These are phyloP conservation scores for Apis florea DNA, from an alignment of 1,140 invertebrate species.

Conservation along the genomic window DNA sequence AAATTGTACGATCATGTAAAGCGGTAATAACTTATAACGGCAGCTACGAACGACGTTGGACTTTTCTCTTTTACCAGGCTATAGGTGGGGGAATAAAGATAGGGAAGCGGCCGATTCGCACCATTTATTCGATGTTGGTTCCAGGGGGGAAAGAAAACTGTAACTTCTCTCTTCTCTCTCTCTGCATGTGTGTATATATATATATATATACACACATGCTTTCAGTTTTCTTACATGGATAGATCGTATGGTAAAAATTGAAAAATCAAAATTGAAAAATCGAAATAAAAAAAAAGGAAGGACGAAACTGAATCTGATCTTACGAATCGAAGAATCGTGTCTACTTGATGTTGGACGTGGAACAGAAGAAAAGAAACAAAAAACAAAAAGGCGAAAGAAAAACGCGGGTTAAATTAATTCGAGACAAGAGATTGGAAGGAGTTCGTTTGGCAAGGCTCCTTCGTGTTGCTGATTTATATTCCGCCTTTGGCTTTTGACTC, in stretches of 20 bases:
- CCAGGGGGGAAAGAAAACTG: neutral
- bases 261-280: too few species aligned
- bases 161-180: too few species aligned
- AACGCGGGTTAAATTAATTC: constrained; percentile 59
- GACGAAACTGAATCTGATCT: too few species aligned
- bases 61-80: neutral
- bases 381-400: too few species aligned
- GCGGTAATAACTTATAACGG: constrained; percentile 65
- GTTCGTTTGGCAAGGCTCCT: constrained; percentile 48
- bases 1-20: constrained; percentile 74
- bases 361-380: neutral
- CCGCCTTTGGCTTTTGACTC: constrained; percentile 46
- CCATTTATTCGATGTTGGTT: constrained; percentile 10
- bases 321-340: too few species aligned
- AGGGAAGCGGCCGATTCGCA: neutral
- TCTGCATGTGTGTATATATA: too few species aligned
- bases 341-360: too few species aligned
- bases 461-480: constrained; percentile 54
- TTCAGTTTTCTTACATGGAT: too few species aligned
- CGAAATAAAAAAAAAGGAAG: too few species aligned
- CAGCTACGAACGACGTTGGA: constrained; percentile 11
- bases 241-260: too few species aligned
- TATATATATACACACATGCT: too few species aligned
- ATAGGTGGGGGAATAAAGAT: neutral
- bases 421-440: constrained; percentile 16